Conservation (phyloP, 2,888 invertebrate species). For the Deroplatys truncata region DNA sequence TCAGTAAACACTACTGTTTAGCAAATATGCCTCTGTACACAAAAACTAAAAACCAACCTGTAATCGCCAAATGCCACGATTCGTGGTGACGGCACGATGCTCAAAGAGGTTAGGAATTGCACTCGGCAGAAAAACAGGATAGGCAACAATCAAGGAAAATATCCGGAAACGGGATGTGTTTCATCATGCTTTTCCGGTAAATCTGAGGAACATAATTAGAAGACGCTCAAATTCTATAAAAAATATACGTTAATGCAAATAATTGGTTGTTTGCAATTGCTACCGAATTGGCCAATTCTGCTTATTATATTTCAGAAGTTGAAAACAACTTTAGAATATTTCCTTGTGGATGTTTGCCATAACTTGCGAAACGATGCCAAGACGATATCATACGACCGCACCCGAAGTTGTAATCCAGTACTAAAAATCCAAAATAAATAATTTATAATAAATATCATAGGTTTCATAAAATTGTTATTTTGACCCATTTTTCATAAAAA, state of each 20-base stretch:
- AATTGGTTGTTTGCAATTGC: neutral
- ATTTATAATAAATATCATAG: neutral
- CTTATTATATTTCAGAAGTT: neutral
- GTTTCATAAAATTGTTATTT: neutral
- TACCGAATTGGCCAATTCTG: neutral
- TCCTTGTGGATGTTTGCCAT: neutral
- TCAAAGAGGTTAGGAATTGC: neutral
- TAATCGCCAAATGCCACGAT: neutral
- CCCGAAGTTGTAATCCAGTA: neutral
- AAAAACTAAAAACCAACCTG: neutral
- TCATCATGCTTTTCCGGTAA: neutral
- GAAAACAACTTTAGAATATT: neutral
- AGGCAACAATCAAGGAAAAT: neutral
- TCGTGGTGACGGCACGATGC: neutral
- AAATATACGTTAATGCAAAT: neutral
- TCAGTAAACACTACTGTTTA: too few relatives aligned
- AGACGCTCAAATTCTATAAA: neutral
- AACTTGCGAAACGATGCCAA: neutral
- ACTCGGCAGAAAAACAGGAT: neutral
- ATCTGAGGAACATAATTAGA: neutral
- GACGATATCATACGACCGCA: neutral
- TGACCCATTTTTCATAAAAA: neutral
- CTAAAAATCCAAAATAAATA: slow-evolving; percentile 1
- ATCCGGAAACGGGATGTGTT: neutral
- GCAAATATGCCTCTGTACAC: too few relatives aligned